These are phyloP conservation scores for Nomada lathburiana DNA, from an alignment of 2,888 invertebrate genomes.

Conservation along the genomic window DNA sequence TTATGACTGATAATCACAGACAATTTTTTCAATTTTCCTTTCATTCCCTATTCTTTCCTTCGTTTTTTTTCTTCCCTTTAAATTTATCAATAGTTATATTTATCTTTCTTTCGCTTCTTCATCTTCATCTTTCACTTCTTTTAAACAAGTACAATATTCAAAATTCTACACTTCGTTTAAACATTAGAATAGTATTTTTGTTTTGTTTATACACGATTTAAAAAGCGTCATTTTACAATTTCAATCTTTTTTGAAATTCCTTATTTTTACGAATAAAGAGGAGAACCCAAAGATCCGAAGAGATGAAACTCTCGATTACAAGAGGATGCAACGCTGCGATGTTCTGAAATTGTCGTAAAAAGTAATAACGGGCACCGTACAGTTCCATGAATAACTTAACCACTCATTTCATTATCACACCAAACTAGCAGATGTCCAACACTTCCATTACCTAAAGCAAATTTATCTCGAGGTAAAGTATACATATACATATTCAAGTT, in stretches of 20 bases:
- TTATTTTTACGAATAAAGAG: slow-evolving; percentile 50
- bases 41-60: slow-evolving; percentile 42
- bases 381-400: slow-evolving; percentile 61
- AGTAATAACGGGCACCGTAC: slow-evolving; percentile 47
- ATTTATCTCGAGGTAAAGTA: slow-evolving; percentile 50
- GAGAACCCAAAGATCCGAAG: slow-evolving; percentile 52
- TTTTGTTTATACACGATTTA: slow-evolving; percentile 71
- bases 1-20: slow-evolving; percentile 84
- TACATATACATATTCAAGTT: slow-evolving; percentile 38
- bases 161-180: slow-evolving; percentile 75
- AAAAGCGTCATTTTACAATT: slow-evolving; percentile 67
- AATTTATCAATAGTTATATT: slow-evolving; percentile 63
- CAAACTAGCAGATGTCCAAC: slow-evolving; percentile 54
- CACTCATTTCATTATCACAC: slow-evolving; percentile 62
- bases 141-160: slow-evolving; percentile 73
- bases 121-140: slow-evolving; percentile 51
- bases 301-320: slow-evolving; percentile 49
- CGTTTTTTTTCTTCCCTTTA: neutral
- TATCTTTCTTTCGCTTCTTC: slow-evolving; percentile 51
- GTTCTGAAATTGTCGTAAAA: slow-evolving; percentile 58
- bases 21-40: slow-evolving; percentile 79
- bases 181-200: slow-evolving; percentile 72
- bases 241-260: slow-evolving; percentile 48
- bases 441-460: slow-evolving; percentile 49
- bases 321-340: slow-evolving; percentile 58